These are phyloP conservation scores for Lasaia peninsularis DNA, from an alignment of 1,140 invertebrate genomes.

Conservation along the genomic window DNA sequence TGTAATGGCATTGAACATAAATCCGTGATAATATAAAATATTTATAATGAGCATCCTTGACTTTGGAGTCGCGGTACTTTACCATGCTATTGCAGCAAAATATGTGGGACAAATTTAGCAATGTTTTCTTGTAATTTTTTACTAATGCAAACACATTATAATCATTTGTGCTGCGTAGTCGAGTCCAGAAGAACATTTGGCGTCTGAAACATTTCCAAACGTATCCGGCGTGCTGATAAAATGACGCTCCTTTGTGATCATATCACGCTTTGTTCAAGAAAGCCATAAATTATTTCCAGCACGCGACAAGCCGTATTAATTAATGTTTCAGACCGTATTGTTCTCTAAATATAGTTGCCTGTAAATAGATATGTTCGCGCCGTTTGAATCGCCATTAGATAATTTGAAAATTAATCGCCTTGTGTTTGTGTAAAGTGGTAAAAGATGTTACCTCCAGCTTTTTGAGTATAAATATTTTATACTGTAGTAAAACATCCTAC, in stretches of 20 bases:
- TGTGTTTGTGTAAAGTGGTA: constrained; percentile 8
- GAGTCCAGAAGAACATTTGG: neutral
- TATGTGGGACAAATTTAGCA: too few species aligned
- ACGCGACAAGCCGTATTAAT: constrained; percentile 11
- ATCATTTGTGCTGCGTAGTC: too few species aligned
- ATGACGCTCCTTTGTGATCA: constrained; percentile 9
- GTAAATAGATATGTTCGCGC: constrained; percentile 4
- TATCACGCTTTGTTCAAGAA: constrained; percentile 11
- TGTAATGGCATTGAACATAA: too few species aligned
- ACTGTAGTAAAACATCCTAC: too few species aligned
- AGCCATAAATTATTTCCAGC: constrained; percentile 17
- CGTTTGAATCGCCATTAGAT: constrained; percentile 9
- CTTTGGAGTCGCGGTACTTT: too few species aligned
- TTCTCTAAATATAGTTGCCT: constrained; percentile 23
- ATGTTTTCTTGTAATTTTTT: too few species aligned
- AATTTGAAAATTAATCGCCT: neutral
- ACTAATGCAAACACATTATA: too few species aligned
- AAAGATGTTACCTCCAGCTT: too few species aligned
- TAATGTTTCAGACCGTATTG: constrained; percentile 23
- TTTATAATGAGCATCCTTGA: too few species aligned
- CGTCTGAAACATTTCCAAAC: neutral
- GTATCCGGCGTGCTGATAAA: constrained; percentile 3
- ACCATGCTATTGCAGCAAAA: too few species aligned
- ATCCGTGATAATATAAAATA: too few species aligned
- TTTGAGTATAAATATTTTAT: too few species aligned